phyloP scores from a whole-genome alignment of 1,140 invertebrate genomes.

The Tribolium madens region DNA sequence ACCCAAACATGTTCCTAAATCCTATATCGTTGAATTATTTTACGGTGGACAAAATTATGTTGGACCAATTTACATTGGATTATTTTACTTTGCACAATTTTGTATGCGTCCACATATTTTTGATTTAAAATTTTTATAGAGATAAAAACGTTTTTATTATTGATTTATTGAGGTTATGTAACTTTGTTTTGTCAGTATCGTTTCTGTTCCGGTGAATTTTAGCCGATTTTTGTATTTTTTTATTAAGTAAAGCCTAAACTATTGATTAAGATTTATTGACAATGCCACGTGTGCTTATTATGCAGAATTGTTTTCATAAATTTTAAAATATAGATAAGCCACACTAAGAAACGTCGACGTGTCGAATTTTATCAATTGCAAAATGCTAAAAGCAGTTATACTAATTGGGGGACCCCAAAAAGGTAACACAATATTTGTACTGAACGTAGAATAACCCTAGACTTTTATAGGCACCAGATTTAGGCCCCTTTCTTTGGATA shows the following conservation, averaged over 20 bases:
- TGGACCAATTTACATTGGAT: no score
- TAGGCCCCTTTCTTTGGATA: constrained; percentile 94
- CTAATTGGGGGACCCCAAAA: constrained; percentile 82
- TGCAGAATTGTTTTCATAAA: background rate
- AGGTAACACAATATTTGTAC: constrained; percentile 67
- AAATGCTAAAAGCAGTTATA: constrained; percentile 83
- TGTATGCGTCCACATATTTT: no score
- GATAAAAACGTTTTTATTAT: no score
- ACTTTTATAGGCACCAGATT: constrained; percentile 88
- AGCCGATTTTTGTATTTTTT: background rate
- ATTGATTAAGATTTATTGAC: background rate
- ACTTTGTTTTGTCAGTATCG: background rate
- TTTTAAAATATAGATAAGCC: background rate
- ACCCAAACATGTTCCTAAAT: no score
- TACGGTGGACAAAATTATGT: no score
- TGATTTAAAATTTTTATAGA: no score
- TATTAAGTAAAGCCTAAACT: background rate
- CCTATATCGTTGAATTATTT: no score
- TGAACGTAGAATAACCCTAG: background rate
- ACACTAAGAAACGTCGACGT: background rate
- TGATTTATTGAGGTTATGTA: no score
- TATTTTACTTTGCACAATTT: no score
- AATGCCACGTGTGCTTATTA: background rate
- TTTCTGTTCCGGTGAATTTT: background rate
- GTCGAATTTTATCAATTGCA: background rate